phyloP scores from a whole-genome alignment of 2,888 invertebrate species.

The Acanthopleura granulata region DNA sequence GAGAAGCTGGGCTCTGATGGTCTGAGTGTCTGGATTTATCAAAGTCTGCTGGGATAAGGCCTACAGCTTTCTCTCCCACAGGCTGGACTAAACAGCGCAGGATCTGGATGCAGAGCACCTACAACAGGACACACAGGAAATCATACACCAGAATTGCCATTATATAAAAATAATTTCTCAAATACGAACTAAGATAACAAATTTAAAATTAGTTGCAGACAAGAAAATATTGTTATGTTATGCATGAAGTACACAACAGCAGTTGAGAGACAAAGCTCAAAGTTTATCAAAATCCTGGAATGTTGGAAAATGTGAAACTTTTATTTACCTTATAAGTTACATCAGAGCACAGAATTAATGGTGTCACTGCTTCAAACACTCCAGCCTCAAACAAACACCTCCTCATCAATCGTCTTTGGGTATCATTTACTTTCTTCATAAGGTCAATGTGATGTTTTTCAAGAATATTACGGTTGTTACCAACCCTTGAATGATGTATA shows the following conservation, averaged over 20 bases:
- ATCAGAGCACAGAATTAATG: conserved; percentile 37
- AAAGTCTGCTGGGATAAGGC: not conserved
- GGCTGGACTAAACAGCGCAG: conserved; percentile 47
- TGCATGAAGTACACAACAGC: no score
- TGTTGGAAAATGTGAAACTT: no score
- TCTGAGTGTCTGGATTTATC: no score
- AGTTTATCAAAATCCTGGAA: no score
- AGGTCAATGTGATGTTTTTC: conserved; percentile 28
- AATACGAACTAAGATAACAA: no score
- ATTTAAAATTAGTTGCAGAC: no score
- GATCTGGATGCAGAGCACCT: conserved; percentile 43
- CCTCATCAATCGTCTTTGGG: conserved; percentile 44
- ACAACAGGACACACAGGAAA: not conserved
- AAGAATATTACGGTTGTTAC: not conserved
- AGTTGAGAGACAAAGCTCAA: no score
- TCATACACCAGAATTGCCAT: no score
- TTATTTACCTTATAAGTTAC: conserved; percentile 34
- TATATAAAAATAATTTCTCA: no score
- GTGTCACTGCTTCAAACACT: conserved; percentile 34
- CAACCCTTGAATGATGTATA: no score
- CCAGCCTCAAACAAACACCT: conserved; percentile 45
- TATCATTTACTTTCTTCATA: conserved; percentile 41
- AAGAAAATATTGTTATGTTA: no score
- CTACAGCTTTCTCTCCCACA: conserved; percentile 40
- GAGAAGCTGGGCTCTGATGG: no score